These are phyloP conservation scores for Turdus rufiventris DNA, from an alignment of 2,113 vertebrate genomes.

Conservation along the genomic window DNA sequence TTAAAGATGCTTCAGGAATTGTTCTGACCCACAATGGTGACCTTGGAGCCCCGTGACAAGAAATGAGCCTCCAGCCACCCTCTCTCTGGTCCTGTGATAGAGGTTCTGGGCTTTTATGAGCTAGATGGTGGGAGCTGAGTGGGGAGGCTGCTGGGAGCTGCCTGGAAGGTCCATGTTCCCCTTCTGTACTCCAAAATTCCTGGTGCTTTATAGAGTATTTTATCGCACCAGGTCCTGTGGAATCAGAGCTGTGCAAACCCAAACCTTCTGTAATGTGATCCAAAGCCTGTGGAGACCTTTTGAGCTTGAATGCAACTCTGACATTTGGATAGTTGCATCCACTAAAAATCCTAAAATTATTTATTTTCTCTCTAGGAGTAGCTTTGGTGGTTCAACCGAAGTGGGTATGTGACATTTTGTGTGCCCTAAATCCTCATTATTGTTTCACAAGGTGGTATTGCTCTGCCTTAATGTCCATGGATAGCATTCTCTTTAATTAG, in stretches of 20 bases:
- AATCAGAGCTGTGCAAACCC: not conserved
- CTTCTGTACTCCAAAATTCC: not conserved
- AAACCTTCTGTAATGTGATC: not conserved
- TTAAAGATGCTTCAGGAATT: not conserved
- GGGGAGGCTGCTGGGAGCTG: not conserved
- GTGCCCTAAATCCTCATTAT: not conserved
- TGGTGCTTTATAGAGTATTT: not conserved
- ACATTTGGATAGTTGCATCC: not conserved
- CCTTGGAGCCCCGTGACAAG: not conserved
- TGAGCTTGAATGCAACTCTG: not conserved
- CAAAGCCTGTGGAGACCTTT: not conserved
- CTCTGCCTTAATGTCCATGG: not conserved
- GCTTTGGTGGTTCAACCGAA: not conserved
- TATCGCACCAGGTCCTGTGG: not conserved
- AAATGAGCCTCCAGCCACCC: not conserved
- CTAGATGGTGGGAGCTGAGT: accelerated
- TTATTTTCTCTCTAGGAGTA: not conserved
- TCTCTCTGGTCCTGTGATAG: accelerated
- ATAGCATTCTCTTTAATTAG: constrained; percentile 25
- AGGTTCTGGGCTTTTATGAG: not conserved
- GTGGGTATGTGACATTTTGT: not conserved
- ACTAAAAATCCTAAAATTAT: not conserved
- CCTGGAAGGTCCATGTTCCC: accelerated
- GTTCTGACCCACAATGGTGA: not conserved
- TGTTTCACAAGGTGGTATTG: not conserved